phyloP scores from a whole-genome alignment of 2,797 vertebrate species.

The Heliangelus exortis region DNA sequence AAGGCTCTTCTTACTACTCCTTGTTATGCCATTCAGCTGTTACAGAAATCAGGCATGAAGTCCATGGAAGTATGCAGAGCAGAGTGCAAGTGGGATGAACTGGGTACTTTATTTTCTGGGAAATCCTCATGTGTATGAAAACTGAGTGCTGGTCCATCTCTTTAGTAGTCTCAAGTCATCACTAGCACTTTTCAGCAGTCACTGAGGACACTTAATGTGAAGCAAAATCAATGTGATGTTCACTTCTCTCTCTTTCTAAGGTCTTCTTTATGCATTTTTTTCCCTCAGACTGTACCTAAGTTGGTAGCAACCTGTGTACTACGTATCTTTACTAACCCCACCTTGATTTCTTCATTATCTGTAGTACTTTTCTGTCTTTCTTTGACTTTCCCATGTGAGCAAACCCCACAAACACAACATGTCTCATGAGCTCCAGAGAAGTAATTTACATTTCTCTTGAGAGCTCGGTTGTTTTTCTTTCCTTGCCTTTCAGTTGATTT shows the following conservation, averaged over 20 bases:
- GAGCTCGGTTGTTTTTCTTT: conserved; percentile 28
- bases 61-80: not conserved
- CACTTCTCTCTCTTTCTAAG: not conserved
- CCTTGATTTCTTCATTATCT: not conserved
- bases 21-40: not conserved
- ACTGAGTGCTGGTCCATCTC: not conserved
- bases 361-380: not conserved
- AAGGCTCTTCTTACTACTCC: not conserved
- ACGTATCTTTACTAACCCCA: not conserved
- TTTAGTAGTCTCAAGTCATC: not conserved
- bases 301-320: not conserved
- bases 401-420: not conserved
- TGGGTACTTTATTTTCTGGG: not conserved
- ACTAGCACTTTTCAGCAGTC: not conserved
- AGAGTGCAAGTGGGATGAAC: not conserved
- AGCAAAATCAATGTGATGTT: not conserved
- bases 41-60: not conserved
- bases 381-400: not conserved
- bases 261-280: not conserved
- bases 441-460: conserved; percentile 36
- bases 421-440: not conserved
- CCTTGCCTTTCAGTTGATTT: conserved; percentile 27
- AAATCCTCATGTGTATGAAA: not conserved
- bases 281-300: not conserved
- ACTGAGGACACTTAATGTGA: not conserved